A percentile compares a stretch with the other conserved stretches of the same genome.
Conservation (phyloP, 2,888 invertebrate genomes). For the Melinaea menophilus region DNA sequence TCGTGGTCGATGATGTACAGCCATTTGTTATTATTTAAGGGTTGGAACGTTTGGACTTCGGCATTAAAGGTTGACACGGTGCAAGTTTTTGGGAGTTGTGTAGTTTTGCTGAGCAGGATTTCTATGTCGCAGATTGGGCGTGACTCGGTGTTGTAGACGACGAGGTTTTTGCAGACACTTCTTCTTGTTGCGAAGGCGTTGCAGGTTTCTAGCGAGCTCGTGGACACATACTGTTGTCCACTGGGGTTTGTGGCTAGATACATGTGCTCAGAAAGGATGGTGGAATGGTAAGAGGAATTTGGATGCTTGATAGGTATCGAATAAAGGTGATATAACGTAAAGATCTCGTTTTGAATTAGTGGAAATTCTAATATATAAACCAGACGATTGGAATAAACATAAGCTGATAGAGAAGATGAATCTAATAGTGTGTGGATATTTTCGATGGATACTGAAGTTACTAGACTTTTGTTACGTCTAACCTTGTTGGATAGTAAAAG, state of each 20-base stretch:
- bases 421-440: no score
- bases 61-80: conserved; percentile 30
- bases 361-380: no score
- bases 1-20: conserved; percentile 27
- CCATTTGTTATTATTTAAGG: conserved; percentile 29
- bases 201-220: conserved; percentile 32
- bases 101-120: conserved; percentile 22
- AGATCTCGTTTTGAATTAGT: conserved; percentile 31
- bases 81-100: conserved; percentile 28
- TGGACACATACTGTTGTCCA: no score
- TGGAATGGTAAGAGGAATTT: conserved; percentile 34
- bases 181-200: conserved; percentile 24
- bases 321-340: conserved; percentile 36
- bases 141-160: conserved; percentile 29
- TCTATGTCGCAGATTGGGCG: conserved; percentile 31
- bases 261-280: no score
- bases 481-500: no score
- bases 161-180: conserved; percentile 31
- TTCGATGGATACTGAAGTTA: no score
- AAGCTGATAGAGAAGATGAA: conserved; percentile 19
- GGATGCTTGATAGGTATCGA: conserved; percentile 38
- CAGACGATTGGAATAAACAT: no score
- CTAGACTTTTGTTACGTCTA: no score
- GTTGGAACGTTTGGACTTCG: conserved; percentile 33
- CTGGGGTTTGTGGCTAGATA: no score